Evolutionary conservation across 2,797 vertebrate genomes (phyloP), one percentile per base, ranked within the genome.

Genomic region (Acanthopagrus latus): DNA sequence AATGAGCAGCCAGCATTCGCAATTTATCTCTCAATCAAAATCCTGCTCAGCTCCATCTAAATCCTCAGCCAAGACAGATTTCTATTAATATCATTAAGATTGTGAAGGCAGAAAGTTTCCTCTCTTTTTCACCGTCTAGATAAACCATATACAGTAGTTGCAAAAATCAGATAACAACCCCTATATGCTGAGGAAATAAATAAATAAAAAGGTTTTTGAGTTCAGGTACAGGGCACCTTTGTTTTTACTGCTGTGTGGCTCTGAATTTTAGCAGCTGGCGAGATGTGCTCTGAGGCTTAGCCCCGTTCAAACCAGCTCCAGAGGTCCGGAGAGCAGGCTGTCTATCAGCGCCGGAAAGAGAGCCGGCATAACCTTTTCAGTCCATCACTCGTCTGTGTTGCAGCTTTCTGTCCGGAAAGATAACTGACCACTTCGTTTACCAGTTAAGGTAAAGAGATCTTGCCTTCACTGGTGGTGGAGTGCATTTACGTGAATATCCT

Each of bases 181-280:
- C 20, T 70, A 23, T 79, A 55, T 78, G 84, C 44, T 48, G 52
- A n/a, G 10, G 60, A 80, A 66, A 68, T 62, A 83, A 82, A 90
- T 66, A 71, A 79, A 71, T 74, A 81, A 83, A 67, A 25, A 50
- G 25, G 21, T 69, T 57, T 57, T 55, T 47, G 74, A 84, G 88
- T 91, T 91, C 89, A 91, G 81, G 68, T 81, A 18, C 47, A 47
- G 87, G 77, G 69, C 87, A 89, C 10, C 25, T 69, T 88, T 88
- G 72, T 87, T 87, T 83, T 41, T 1, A 77, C 84, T 67, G 58
- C 73, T 71, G 72, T 76, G 60, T 75, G 75, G 58, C 29, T 84
- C 51, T 63, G 68, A 63, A 84, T 88, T 79, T 82, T 54, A 83
- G 80, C 68, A 77, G 68, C 69, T 83, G 80, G 76, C 62, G 51